phyloP scores from a whole-genome alignment of 2,113 vertebrate genomes.

The Macquaria ambigua region DNA sequence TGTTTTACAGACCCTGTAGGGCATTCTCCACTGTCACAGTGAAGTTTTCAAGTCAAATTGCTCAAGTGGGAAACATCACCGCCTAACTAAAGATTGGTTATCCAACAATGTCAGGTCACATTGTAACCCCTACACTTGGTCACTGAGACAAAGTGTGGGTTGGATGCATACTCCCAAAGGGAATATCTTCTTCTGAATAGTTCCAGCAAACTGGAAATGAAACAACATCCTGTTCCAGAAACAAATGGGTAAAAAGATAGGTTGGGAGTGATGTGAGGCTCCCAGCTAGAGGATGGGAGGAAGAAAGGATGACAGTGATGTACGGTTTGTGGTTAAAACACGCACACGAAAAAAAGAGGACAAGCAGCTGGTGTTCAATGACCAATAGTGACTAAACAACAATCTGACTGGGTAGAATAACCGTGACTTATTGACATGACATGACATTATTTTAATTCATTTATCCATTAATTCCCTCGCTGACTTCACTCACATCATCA shows the following conservation, averaged over 20 bases:
- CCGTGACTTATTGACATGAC: background rate
- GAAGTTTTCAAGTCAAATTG: conserved; percentile 19
- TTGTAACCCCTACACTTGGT: conserved; percentile 30
- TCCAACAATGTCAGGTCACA: conserved; percentile 54
- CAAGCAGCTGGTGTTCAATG: conserved; percentile 19
- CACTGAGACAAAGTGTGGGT: conserved; percentile 31
- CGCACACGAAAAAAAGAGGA: conserved; percentile 10
- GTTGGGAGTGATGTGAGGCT: conserved; percentile 17
- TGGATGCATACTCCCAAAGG: conserved; percentile 45
- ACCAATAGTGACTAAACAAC: background rate
- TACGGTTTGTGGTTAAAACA: conserved; percentile 28
- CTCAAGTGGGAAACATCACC: conserved; percentile 40
- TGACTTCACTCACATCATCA: conserved; percentile 21
- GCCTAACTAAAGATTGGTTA: conserved; percentile 20
- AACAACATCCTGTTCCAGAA: conserved; percentile 40
- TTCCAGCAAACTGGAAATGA: conserved; percentile 33
- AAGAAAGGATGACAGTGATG: conserved; percentile 37
- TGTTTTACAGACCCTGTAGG: conserved; percentile 23
- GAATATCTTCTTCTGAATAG: conserved; percentile 54
- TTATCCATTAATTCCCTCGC: background rate
- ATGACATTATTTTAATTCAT: background rate
- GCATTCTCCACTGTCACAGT: conserved; percentile 11
- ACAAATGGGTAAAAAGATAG: conserved; percentile 17
- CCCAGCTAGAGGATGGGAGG: conserved; percentile 14
- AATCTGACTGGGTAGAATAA: conserved; percentile 16